Evolutionary conservation across 1,140 invertebrate species (phyloP).

Genomic region (Zaprionus gabonicus): DNA sequence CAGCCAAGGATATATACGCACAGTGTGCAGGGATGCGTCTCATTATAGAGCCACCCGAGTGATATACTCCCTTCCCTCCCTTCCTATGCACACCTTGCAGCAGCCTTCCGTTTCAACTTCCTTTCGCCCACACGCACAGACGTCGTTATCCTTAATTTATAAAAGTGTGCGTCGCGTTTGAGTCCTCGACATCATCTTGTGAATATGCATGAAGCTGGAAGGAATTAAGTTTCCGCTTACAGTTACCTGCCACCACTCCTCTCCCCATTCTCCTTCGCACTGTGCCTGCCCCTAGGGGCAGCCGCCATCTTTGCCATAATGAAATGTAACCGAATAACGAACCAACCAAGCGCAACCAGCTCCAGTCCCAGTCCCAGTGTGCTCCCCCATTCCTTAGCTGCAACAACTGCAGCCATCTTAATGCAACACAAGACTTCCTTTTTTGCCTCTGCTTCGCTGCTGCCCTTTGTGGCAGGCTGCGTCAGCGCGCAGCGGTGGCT

Average conservation of each 20-base stretch:
- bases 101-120: not conserved
- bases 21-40: conserved; percentile 50
- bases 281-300: not conserved
- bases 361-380: not conserved
- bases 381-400: not conserved
- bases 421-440: conserved; percentile 26
- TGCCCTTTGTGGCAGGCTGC: conserved; percentile 26
- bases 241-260: conserved; percentile 5
- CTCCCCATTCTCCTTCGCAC: too few species aligned
- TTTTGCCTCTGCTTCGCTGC: conserved; percentile 24
- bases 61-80: conserved; percentile 17
- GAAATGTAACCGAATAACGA: conserved; percentile 81
- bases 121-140: conserved; percentile 25
- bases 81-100: conserved; percentile 4
- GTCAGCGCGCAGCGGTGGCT: conserved; percentile 4
- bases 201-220: conserved; percentile 78
- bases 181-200: conserved; percentile 67
- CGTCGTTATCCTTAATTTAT: conserved; percentile 81
- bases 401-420: conserved; percentile 15
- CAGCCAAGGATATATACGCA: conserved; percentile 54
- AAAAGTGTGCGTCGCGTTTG: conserved; percentile 55
- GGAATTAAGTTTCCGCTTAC: conserved; percentile 69
- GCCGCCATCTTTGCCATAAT: conserved; percentile 51
- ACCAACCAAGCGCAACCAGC: conserved; percentile 68
- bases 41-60: conserved; percentile 63